Percentiles rank a stretch among this genome's conserved stretches.
These are phyloP conservation scores for Salpingus planirostris DNA, from an alignment of 2,888 invertebrate species.

Conservation along the genomic window DNA sequence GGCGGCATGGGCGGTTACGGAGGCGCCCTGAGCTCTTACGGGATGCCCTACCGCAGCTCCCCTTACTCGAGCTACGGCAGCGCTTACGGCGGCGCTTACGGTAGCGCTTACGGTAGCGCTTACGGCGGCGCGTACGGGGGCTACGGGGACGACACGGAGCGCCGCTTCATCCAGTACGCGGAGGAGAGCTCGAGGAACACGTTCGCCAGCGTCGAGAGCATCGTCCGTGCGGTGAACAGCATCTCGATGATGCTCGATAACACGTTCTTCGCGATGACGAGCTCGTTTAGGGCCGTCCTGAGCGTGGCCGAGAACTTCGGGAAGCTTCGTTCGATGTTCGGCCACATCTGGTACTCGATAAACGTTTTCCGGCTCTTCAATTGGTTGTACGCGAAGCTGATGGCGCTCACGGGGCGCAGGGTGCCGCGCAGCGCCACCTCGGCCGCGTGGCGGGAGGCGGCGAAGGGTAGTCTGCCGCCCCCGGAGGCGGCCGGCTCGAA, in stretches of 20 bases:
- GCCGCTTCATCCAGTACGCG: slow-evolving; percentile 76
- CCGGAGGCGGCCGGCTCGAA: slow-evolving; percentile 43
- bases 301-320: slow-evolving; percentile 95
- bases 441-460: slow-evolving; percentile 43
- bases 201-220: slow-evolving; percentile 91
- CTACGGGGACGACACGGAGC: slow-evolving; percentile 49
- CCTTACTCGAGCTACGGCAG: slow-evolving; percentile 13
- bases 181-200: slow-evolving; percentile 88
- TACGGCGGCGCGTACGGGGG: slow-evolving; percentile 40
- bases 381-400: slow-evolving; percentile 71
- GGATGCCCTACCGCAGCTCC: slow-evolving; percentile 10
- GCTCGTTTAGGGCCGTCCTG: slow-evolving; percentile 84
- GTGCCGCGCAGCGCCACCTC: slow-evolving; percentile 30
- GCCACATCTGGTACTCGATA: slow-evolving; percentile 80
- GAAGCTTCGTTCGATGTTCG: slow-evolving; percentile 69
- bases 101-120: slow-evolving; percentile 29
- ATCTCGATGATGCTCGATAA: slow-evolving; percentile 96
- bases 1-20: slow-evolving; percentile 31
- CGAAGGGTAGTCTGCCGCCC: slow-evolving; percentile 35
- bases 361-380: slow-evolving; percentile 70
- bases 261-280: slow-evolving; percentile 90
- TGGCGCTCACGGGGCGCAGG: slow-evolving; percentile 57
- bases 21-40: slow-evolving; percentile 28
- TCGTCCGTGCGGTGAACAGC: slow-evolving; percentile 73
- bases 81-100: slow-evolving; percentile 33